Base-by-base conservation (phyloP, 2,888 invertebrate genomes). In the Trichopoda pennipes region DNA sequence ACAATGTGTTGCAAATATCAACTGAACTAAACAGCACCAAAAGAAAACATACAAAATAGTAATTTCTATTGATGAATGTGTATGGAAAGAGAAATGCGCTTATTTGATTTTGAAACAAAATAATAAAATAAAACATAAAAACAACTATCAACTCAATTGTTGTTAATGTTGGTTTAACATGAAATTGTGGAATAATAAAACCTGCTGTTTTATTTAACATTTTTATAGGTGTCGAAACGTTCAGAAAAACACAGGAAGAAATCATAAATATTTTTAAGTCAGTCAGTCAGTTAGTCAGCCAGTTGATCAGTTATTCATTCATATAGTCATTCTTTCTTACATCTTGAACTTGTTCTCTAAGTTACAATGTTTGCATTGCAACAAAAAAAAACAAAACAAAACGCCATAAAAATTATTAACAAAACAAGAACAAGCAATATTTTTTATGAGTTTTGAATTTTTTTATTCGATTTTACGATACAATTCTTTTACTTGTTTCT, bases 141-240 rank as follows among this genome's bases (percentile, higher is more conserved):
- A 73, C 64, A 73, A 63, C 63, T 63, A 69, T 61, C 42, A 38
- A 32, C 64, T 64, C 69, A 58, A 74, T 73, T 69, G 77, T 64
- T 77, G 66, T 53, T 77, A 78, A 81, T 74, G 78, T 69, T 74
- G 73, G 51, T 56, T 78, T 74, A 64, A 70, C 78, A 77, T 64
- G 69, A 74, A 81, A 60, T 47, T 53, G 38, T 49, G 28, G 7
- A 28, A 28, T 12, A n/a, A 66, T 60, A 28, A 81, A 80, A 74
- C 49, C 68, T 69, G 21, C 35, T 58, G 17, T 64, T 77, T 80
- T 70, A 28, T 72, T 69, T 63, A 74, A 69, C 77, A 74, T 77
- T 77, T 81, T 74, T 81, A 78, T 81, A 74, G 81, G 77, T 78
- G 63, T 58, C 78, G 58, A 70, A 81, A 74, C 63, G 73, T 68